Base-by-base conservation (phyloP, 2,888 invertebrate genomes). In the Polyommatus icarus region DNA sequence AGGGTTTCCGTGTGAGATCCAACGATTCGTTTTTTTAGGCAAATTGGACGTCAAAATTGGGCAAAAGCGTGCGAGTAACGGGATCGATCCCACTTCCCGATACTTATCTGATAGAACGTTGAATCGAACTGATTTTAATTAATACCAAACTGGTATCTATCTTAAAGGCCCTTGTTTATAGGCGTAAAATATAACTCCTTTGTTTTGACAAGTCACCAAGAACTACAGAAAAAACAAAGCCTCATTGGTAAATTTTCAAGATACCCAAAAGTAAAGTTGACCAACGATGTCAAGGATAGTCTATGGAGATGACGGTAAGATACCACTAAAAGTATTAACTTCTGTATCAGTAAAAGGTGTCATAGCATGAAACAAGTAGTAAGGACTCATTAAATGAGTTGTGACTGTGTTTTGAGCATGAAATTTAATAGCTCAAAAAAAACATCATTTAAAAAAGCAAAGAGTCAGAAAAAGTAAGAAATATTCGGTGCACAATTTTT, bases 311-410 rank as follows among this genome's bases (percentile, higher is more conserved):
- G 89, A 88, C 84, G 84, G 82, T 81, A 79, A 87, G 92, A 92
- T 91, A 92, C 82, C 82, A 81, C 88, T 92, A 91, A 92, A 91
- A 92, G 91, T 92, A 87, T 92, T 85, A 87, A 87, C 91, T 92
- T 88, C 91, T 89, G 91, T 91, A 90, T 91, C 92, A 84, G 76
- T 81, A 82, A 80, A 83, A 89, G 91, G 91, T 89, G 92, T 92
- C 92, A 89, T 85, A 86, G 86, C 87, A 7, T 36, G 36, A 36
- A 36, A 36, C 36, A 36, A 36, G 36, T 36, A 36, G 36, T 36
- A 6, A 36, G 6, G 36, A 36, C 36, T 36, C 1, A 36, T 7
- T 36, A 36, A 7, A 6, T 36, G 36, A 36, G 7, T 36, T 36
- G 7, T 36, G 36, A 36, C 36, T 6, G 6, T 36, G 36, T 0